These are phyloP conservation scores for Pomatorhinus ruficollis DNA, from an alignment of 2,113 vertebrate species.

Conservation along the genomic window DNA sequence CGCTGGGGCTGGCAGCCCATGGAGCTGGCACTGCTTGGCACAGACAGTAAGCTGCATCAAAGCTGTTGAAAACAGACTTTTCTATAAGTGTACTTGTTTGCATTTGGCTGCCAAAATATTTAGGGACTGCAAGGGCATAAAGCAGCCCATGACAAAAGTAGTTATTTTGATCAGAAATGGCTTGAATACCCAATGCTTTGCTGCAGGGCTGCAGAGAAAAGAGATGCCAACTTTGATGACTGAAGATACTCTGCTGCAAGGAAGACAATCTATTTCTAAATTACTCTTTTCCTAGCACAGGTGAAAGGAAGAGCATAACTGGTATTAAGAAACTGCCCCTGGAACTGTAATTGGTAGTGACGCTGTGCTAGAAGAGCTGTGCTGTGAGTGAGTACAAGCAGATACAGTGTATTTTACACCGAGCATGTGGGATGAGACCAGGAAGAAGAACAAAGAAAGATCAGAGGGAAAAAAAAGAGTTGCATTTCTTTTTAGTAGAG, in stretches of 20 bases:
- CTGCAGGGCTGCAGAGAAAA: not conserved
- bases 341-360: not conserved
- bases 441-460: not conserved
- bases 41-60: not conserved
- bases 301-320: not conserved
- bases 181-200: not conserved
- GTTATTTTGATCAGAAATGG: not conserved
- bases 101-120: not conserved
- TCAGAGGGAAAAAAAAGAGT: not conserved
- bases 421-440: not conserved
- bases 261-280: not conserved
- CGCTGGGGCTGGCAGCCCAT: not conserved
- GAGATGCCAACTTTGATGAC: not conserved
- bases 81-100: not conserved
- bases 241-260: not conserved
- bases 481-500: not conserved
- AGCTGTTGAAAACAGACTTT: not conserved
- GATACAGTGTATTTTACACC: not conserved
- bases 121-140: not conserved
- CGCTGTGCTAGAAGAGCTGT: not conserved
- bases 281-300: not conserved
- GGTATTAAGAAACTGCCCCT: not conserved
- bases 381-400: not conserved
- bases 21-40: not conserved
- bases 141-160: not conserved